These are phyloP conservation scores for Microtus pennsylvanicus DNA, from an alignment of 2,113 vertebrate species.

Conservation along the genomic window DNA sequence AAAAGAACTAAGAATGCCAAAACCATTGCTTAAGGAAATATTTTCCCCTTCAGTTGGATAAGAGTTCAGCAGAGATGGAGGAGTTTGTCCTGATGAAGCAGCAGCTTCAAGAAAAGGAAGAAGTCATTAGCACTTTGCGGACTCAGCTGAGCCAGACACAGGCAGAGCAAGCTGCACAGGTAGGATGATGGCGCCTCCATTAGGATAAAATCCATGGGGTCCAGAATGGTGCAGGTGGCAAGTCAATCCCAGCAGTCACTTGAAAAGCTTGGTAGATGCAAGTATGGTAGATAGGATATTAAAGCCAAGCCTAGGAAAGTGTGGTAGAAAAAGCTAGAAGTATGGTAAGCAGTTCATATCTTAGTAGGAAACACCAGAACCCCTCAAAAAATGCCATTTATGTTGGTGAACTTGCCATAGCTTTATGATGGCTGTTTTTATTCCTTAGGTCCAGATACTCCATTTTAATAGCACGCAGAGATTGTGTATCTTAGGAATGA, in stretches of 20 bases:
- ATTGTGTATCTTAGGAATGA: conserved; percentile 13
- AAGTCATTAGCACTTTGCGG: conserved; percentile 82
- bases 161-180: conserved; percentile 89
- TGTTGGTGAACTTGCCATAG: conserved; percentile 17
- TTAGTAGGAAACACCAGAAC: not conserved
- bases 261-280: conserved; percentile 10
- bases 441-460: conserved; percentile 15
- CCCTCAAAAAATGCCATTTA: not conserved
- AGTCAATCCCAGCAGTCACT: not conserved
- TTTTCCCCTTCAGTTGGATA: conserved; percentile 35
- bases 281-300: not conserved
- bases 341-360: not conserved
- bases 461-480: conserved; percentile 45
- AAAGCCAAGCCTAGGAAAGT: conserved; percentile 12
- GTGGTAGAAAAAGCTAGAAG: conserved; percentile 9
- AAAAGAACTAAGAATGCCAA: conserved; percentile 22
- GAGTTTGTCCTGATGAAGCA: conserved; percentile 86
- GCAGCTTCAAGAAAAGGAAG: conserved; percentile 86
- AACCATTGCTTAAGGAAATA: conserved; percentile 44
- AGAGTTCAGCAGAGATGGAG: conserved; percentile 77
- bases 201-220: not conserved
- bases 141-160: conserved; percentile 89
- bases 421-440: not conserved
- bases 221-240: not conserved
- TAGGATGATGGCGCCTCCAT: conserved; percentile 51